Conservation (phyloP, 2,797 vertebrate genomes). For the Cyclopterus lumpus region DNA sequence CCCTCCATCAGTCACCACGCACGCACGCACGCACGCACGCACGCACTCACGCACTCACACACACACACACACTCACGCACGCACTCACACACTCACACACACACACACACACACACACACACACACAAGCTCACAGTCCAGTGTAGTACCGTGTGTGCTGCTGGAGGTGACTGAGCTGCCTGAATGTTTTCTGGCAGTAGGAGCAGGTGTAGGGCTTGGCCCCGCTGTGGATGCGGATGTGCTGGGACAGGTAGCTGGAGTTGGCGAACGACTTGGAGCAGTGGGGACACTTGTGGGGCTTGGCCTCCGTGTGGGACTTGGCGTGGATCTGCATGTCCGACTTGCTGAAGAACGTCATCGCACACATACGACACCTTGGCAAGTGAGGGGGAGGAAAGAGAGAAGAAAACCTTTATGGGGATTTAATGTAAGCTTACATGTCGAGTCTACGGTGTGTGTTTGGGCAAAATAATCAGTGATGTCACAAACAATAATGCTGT, state of each 20-base stretch:
- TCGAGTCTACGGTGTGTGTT: not conserved
- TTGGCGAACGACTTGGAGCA: slow-evolving; percentile 99
- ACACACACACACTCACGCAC: slow-evolving; percentile 3
- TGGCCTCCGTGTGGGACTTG: slow-evolving; percentile 93
- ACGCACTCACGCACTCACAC: not conserved
- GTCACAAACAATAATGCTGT: not conserved
- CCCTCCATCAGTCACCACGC: slow-evolving; percentile 28
- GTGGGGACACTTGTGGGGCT: slow-evolving; percentile 98
- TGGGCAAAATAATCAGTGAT: not conserved
- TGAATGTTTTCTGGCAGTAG: slow-evolving; percentile 98
- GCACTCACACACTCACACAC: no score
- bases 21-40: slow-evolving; percentile 9
- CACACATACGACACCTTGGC: slow-evolving; percentile 96
- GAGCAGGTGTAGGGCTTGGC: slow-evolving; percentile 98
- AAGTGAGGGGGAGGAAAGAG: not conserved
- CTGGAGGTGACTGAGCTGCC: slow-evolving; percentile 96
- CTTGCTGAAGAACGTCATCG: slow-evolving; percentile 98
- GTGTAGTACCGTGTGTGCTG: slow-evolving; percentile 76
- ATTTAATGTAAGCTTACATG: not conserved
- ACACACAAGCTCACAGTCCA: slow-evolving; percentile 1
- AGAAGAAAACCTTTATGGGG: slow-evolving; percentile 27
- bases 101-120: slow-evolving; percentile 21
- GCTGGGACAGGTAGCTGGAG: slow-evolving; percentile 98
- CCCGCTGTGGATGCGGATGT: slow-evolving; percentile 97
- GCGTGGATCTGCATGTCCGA: slow-evolving; percentile 99